Evolutionary conservation across 2,113 vertebrate species (phyloP).

Genomic region (Apus apus): DNA sequence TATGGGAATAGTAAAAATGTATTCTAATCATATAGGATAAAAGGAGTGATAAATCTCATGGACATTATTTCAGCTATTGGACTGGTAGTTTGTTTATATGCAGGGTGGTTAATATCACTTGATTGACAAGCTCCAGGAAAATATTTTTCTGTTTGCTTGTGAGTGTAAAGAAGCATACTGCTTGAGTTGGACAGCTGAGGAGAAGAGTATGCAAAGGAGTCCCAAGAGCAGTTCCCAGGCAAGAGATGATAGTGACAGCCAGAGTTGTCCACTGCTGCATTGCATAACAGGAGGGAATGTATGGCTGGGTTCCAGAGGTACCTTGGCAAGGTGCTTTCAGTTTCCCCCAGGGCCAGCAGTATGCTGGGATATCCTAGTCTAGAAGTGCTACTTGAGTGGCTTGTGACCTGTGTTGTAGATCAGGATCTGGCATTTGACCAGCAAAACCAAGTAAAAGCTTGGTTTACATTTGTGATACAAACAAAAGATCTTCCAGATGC

Average conservation of each 20-base stretch:
- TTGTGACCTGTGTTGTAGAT: not conserved
- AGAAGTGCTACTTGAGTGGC: not conserved
- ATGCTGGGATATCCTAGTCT: not conserved
- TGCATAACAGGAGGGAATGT: not conserved
- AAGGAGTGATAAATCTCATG: not conserved
- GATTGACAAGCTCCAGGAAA: not conserved
- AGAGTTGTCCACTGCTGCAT: not conserved
- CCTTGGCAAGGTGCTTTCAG: not conserved
- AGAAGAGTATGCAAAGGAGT: not conserved
- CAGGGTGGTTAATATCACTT: not conserved
- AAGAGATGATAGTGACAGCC: not conserved
- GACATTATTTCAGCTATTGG: not conserved
- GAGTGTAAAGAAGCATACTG: fast-evolving
- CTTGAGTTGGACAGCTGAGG: not conserved
- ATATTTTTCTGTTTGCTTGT: not conserved
- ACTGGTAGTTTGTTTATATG: not conserved
- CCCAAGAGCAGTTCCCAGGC: not conserved
- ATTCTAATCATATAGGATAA: not conserved
- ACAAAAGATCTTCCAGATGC: not conserved
- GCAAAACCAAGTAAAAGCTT: not conserved
- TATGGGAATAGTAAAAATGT: not conserved
- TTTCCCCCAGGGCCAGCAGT: not conserved
- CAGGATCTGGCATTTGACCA: not conserved
- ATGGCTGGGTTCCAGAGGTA: not conserved
- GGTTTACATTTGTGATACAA: not conserved